Conservation (phyloP, 1,140 invertebrate genomes). For the Conus betulinus region DNA sequence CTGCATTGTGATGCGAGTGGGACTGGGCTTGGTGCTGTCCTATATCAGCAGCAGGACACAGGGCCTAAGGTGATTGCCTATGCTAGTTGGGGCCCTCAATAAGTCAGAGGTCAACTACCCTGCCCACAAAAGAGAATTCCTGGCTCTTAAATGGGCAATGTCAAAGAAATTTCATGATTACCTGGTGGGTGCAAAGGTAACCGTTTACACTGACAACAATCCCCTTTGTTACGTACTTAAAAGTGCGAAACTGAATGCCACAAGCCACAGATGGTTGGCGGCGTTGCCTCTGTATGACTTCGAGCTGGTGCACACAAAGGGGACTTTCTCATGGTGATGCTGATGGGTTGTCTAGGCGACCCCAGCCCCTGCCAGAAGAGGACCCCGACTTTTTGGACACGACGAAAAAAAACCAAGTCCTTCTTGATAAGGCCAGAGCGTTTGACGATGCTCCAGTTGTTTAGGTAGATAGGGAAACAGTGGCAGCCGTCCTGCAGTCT, state of each 20-base stretch:
- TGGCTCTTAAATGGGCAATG: not conserved
- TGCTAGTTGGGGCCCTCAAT: not conserved
- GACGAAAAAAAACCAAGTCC: not conserved
- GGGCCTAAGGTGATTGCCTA: not conserved
- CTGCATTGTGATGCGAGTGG: not conserved
- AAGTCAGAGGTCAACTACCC: not conserved
- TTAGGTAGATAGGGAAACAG: no score
- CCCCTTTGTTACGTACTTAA: conserved; percentile 33
- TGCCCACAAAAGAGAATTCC: not conserved
- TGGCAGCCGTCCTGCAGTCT: no score
- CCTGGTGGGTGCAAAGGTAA: not conserved
- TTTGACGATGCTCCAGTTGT: not conserved
- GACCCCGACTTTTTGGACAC: conserved; percentile 5
- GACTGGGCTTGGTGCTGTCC: not conserved
- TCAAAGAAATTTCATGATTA: conserved; percentile 22
- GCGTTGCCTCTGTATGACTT: conserved; percentile 36
- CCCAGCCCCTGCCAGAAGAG: not conserved
- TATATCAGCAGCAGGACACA: not conserved
- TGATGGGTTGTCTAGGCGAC: conserved; percentile 21
- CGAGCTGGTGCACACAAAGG: conserved; percentile 10
- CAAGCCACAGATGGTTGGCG: conserved; percentile 38
- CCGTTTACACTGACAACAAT: no score
- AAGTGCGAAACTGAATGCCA: conserved; percentile 40
- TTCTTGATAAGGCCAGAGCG: not conserved
- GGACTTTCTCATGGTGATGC: conserved; percentile 28